phyloP scores from a whole-genome alignment of 2,113 vertebrate species.

The Paedocypris sp. region DNA sequence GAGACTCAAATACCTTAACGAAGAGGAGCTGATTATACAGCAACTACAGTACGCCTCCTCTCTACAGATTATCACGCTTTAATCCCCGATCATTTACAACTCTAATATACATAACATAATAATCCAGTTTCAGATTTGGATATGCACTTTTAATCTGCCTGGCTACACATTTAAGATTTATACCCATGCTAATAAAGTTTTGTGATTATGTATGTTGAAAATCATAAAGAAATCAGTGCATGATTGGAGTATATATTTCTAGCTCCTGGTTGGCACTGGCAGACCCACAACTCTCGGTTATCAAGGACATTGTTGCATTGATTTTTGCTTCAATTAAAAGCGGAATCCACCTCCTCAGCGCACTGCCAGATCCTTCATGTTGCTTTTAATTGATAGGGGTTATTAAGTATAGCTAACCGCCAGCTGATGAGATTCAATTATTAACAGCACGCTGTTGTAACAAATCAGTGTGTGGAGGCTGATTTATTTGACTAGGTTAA shows the following conservation, averaged over 20 bases:
- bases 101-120: too few relatives aligned
- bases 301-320: background rate
- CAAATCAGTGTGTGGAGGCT: conserved; percentile 24
- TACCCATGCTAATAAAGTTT: too few relatives aligned
- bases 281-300: background rate
- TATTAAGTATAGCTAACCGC: conserved; percentile 41
- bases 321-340: conserved; percentile 7
- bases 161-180: too few relatives aligned
- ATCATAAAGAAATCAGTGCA: too few relatives aligned
- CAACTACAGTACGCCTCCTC: conserved; percentile 82
- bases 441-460: conserved; percentile 30
- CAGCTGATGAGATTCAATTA: conserved; percentile 47
- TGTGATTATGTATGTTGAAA: too few relatives aligned
- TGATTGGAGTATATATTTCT: background rate
- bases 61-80: background rate
- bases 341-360: conserved; percentile 11
- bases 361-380: conserved; percentile 4
- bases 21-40: conserved; percentile 95
- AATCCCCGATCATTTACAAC: too few relatives aligned
- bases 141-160: too few relatives aligned
- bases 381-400: conserved; percentile 43
- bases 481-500: conserved; percentile 26
- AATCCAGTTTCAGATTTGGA: too few relatives aligned
- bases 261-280: background rate
- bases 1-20: conserved; percentile 90